These are phyloP conservation scores for Sebastes goodei DNA, from an alignment of 2,797 vertebrate genomes.

Conservation along the genomic window DNA sequence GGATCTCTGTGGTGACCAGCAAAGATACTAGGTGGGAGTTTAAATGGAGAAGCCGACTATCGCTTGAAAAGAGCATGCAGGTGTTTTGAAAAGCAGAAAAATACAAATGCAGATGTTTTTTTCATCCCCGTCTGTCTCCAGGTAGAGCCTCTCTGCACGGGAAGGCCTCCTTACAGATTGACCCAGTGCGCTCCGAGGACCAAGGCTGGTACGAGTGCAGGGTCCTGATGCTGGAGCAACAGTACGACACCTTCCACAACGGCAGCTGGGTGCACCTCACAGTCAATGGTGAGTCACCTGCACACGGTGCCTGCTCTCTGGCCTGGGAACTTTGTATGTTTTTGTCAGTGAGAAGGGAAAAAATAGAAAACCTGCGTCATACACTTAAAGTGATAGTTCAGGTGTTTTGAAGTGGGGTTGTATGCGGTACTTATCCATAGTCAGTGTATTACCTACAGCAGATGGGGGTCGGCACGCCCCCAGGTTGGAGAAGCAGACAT, in stretches of 20 bases:
- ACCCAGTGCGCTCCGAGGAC: slow-evolving; percentile 95
- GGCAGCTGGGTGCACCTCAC: slow-evolving; percentile 99
- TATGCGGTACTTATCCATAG: neutral
- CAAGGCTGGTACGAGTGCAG: slow-evolving; percentile 99
- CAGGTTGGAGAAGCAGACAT: neutral
- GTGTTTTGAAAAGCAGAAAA: neutral
- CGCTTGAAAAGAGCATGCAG: neutral
- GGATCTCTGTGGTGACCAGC: slow-evolving; percentile 13
- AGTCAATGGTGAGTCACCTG: slow-evolving; percentile 89
- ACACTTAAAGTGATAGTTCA: neutral
- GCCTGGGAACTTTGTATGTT: neutral
- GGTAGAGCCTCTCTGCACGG: slow-evolving; percentile 95
- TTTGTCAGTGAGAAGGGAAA: neutral
- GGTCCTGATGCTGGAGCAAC: slow-evolving; percentile 99
- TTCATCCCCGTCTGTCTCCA: slow-evolving; percentile 53
- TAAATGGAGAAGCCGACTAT: neutral
- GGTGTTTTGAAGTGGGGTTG: neutral
- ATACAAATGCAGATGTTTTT: neutral
- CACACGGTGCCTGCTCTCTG: neutral
- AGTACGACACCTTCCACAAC: slow-evolving; percentile 98
- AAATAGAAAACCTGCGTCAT: neutral
- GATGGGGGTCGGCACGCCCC: neutral
- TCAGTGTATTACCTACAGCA: neutral
- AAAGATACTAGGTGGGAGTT: neutral
- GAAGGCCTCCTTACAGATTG: slow-evolving; percentile 96